Percentiles rank a stretch among this genome's conserved stretches.
These are phyloP conservation scores for Papilio glaucus DNA, from an alignment of 1,140 invertebrate genomes.

Conservation along the genomic window DNA sequence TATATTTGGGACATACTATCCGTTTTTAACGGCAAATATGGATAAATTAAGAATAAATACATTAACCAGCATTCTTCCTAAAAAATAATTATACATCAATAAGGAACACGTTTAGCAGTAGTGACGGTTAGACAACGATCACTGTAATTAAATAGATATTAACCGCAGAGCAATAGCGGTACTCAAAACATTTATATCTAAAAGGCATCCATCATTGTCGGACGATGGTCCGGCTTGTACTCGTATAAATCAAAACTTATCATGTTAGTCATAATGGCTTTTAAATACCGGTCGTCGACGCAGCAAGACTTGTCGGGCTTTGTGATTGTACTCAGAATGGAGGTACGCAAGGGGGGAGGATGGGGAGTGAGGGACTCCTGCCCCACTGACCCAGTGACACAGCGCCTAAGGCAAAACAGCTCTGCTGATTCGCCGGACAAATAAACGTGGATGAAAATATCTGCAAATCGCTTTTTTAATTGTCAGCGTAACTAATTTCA, in stretches of 20 bases:
- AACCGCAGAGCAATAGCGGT: slow-evolving; percentile 15
- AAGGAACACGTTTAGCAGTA: background rate
- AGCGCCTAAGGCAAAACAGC: slow-evolving; percentile 54
- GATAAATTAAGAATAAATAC: too few relatives aligned
- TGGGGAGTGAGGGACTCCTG: slow-evolving; percentile 49
- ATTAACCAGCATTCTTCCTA: too few relatives aligned
- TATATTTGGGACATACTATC: too few relatives aligned
- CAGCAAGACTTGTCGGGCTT: slow-evolving; percentile 49
- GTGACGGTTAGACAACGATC: background rate
- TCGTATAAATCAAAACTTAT: slow-evolving; percentile 36
- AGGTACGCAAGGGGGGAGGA: background rate
- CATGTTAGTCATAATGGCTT: slow-evolving; percentile 25
- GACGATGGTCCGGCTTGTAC: slow-evolving; percentile 21
- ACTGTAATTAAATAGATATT: slow-evolving; percentile 24
- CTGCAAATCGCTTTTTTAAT: slow-evolving; percentile 35
- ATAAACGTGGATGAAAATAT: slow-evolving; percentile 63
- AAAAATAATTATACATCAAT: background rate
- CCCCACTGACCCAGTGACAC: slow-evolving; percentile 71
- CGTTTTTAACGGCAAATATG: too few relatives aligned
- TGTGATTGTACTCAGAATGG: slow-evolving; percentile 54
- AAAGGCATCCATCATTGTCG: slow-evolving; percentile 27
- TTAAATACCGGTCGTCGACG: slow-evolving; percentile 35
- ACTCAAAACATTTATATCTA: slow-evolving; percentile 28
- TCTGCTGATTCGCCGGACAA: slow-evolving; percentile 57
- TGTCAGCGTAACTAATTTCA: slow-evolving; percentile 11